These are phyloP conservation scores for Agrochola lychnidis DNA, from an alignment of 2,888 invertebrate genomes.

Conservation along the genomic window DNA sequence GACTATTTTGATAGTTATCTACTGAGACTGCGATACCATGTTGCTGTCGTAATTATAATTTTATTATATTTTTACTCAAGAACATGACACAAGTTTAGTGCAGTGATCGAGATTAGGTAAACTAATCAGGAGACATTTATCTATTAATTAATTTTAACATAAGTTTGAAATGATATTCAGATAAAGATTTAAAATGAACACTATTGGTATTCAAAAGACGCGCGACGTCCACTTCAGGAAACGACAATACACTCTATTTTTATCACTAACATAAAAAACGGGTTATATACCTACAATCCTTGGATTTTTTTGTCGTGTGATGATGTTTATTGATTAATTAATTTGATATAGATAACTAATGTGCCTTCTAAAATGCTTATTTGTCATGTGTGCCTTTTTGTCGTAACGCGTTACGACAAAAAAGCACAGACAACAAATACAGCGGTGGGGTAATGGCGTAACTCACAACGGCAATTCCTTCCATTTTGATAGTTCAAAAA, in stretches of 20 bases:
- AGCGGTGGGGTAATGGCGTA: no score
- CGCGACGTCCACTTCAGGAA: neutral
- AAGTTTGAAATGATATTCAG: constrained; percentile 10
- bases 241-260: neutral
- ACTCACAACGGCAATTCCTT: no score
- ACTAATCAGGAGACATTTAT: constrained; percentile 33
- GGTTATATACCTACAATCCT: neutral
- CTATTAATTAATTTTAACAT: constrained; percentile 45
- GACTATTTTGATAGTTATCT: constrained; percentile 18
- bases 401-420: neutral
- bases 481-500: no score
- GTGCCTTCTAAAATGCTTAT: neutral
- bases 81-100: constrained; percentile 29
- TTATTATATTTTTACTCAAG: constrained; percentile 20
- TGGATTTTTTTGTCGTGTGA: neutral
- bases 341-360: neutral
- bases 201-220: neutral
- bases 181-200: constrained; percentile 11
- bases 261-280: no score
- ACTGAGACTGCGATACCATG: constrained; percentile 2
- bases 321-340: neutral
- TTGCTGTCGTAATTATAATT: constrained; percentile 5
- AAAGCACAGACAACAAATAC: neutral
- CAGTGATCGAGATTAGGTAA: constrained; percentile 36
- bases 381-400: no score